A percentile compares a stretch with the other conserved stretches of the same genome.
These are phyloP conservation scores for Hofmannophila pseudospretella DNA, from an alignment of 2,888 invertebrate genomes.

Conservation along the genomic window DNA sequence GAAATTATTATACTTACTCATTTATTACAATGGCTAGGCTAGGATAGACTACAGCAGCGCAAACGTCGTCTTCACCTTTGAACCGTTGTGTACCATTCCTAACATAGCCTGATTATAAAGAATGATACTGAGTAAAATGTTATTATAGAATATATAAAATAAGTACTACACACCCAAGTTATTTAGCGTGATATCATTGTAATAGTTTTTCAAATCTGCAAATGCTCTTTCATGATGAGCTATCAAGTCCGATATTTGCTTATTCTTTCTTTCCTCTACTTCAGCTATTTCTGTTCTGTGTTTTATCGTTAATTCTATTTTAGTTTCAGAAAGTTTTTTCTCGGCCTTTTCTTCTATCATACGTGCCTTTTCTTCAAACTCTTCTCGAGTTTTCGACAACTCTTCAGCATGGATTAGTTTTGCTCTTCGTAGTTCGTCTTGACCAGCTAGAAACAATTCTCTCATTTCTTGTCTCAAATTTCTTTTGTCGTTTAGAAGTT, in stretches of 20 bases:
- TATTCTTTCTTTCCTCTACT: constrained; percentile 94
- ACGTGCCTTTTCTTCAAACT: constrained; percentile 67
- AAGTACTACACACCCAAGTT: constrained; percentile 84
- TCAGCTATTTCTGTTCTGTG: constrained; percentile 91
- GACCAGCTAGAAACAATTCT: constrained; percentile 83
- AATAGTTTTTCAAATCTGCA: constrained; percentile 94
- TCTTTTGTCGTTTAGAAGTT: constrained; percentile 86
- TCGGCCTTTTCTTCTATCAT: constrained; percentile 81
- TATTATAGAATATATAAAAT: too few species aligned
- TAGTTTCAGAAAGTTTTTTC: constrained; percentile 84
- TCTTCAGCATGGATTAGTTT: constrained; percentile 87
- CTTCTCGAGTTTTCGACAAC: constrained; percentile 77
- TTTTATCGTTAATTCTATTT: constrained; percentile 83
- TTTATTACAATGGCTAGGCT: too few species aligned
- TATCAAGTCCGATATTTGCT: constrained; percentile 88
- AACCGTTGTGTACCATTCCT: too few species aligned
- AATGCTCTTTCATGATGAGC: constrained; percentile 91
- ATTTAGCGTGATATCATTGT: constrained; percentile 95
- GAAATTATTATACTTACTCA: constrained; percentile 2
- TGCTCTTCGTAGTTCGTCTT: constrained; percentile 84
- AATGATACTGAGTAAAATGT: too few species aligned
- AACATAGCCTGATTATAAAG: too few species aligned
- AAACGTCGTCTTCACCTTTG: too few species aligned
- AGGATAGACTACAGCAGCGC: too few species aligned
- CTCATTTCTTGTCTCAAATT: constrained; percentile 80